These are phyloP conservation scores for Oryzias woworae DNA, from an alignment of 2,113 vertebrate genomes.

Conservation along the genomic window DNA sequence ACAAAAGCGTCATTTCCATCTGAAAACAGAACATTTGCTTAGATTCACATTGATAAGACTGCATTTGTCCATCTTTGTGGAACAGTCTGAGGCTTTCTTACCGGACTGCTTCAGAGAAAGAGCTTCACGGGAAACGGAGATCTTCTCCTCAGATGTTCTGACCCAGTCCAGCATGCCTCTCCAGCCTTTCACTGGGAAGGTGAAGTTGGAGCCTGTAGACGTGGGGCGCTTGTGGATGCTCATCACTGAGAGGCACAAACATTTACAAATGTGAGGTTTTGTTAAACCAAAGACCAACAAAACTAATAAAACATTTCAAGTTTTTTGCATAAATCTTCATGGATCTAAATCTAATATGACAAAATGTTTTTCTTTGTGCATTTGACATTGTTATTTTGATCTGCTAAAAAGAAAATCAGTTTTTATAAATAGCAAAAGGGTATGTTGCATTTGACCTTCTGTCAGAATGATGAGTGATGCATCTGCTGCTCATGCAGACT, in stretches of 20 bases:
- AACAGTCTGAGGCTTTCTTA: slow-evolving; percentile 58
- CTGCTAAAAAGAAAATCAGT: no score
- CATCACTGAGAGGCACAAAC: slow-evolving; percentile 77
- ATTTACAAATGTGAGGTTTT: not conserved
- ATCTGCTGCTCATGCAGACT: slow-evolving; percentile 28
- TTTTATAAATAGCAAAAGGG: slow-evolving; percentile 5
- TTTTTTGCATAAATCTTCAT: not conserved
- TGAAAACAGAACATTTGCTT: slow-evolving; percentile 53
- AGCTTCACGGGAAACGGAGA: slow-evolving; percentile 88
- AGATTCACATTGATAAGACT: not conserved
- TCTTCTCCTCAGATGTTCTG: slow-evolving; percentile 90
- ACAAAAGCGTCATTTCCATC: slow-evolving; percentile 87
- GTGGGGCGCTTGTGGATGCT: slow-evolving; percentile 94
- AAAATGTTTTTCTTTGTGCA: no score
- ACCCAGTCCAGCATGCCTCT: slow-evolving; percentile 94
- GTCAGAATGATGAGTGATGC: slow-evolving; percentile 44
- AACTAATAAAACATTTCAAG: no score
- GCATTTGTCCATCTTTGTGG: not conserved
- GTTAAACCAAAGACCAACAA: no score
- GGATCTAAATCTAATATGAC: no score
- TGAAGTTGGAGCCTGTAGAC: slow-evolving; percentile 85
- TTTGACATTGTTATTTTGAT: no score
- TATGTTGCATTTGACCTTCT: slow-evolving; percentile 17
- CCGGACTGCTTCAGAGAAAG: slow-evolving; percentile 86
- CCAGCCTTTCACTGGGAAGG: slow-evolving; percentile 95